Evolutionary conservation across 2,113 vertebrate species (phyloP).

Genomic region (Pluvialis apricaria): DNA sequence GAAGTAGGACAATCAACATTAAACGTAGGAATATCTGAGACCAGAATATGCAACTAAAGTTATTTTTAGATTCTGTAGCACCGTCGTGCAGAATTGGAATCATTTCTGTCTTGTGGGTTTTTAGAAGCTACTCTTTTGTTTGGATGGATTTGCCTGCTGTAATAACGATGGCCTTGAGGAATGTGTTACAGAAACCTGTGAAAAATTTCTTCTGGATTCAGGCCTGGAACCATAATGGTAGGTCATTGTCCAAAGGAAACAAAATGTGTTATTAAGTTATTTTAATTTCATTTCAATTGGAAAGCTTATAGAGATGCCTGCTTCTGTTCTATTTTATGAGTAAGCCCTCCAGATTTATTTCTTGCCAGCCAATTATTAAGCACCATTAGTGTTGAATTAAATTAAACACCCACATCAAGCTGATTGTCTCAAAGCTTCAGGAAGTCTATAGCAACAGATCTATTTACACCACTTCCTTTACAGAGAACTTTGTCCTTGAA

Average conservation of each 20-base stretch:
- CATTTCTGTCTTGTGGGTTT: background rate
- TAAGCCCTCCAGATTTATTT: constrained; percentile 16
- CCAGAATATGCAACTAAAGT: background rate
- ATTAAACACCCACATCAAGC: constrained; percentile 21
- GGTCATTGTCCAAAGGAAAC: constrained; percentile 42
- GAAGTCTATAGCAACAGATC: background rate
- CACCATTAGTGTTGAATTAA: constrained; percentile 26
- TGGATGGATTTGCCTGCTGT: constrained; percentile 7
- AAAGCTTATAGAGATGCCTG: constrained; percentile 26
- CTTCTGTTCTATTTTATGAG: constrained; percentile 40
- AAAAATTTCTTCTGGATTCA: constrained; percentile 9
- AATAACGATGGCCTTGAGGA: constrained; percentile 31
- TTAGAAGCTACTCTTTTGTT: constrained; percentile 24
- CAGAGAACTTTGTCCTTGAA: background rate
- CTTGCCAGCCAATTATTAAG: constrained; percentile 14
- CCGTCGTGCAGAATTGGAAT: background rate
- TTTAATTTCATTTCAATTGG: constrained; percentile 49
- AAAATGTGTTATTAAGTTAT: constrained; percentile 59
- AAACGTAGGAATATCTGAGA: background rate
- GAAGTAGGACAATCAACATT: background rate
- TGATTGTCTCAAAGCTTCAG: background rate
- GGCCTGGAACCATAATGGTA: constrained; percentile 21
- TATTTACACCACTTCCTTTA: background rate
- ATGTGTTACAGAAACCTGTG: constrained; percentile 23
- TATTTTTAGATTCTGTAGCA: constrained; percentile 21